Conservation (phyloP, 2,113 vertebrate species). For the Cyrtonyx montezumae region DNA sequence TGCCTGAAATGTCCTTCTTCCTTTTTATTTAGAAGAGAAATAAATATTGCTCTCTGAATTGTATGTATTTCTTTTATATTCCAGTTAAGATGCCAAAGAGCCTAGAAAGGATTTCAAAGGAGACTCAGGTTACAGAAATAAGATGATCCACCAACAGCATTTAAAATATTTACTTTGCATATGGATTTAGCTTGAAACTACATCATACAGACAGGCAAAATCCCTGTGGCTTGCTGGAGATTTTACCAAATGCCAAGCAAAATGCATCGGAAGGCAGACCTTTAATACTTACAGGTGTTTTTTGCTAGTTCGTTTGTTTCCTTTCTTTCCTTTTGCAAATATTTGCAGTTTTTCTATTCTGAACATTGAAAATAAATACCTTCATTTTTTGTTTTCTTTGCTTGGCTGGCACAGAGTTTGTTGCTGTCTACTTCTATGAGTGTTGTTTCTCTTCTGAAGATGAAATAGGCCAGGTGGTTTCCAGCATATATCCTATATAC, state of each 20-base stretch:
- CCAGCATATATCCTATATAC: neutral
- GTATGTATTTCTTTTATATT: neutral
- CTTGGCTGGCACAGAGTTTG: neutral
- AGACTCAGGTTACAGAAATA: neutral
- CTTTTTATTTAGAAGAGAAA: neutral
- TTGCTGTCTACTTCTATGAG: neutral
- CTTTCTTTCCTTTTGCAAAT: too few relatives aligned
- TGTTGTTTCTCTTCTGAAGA: neutral
- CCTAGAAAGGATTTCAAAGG: neutral
- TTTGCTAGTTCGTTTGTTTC: too few relatives aligned
- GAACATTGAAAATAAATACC: too few relatives aligned
- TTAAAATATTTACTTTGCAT: neutral
- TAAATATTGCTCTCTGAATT: neutral
- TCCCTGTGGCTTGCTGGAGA: neutral
- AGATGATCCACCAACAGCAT: neutral
- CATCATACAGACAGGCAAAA: neutral
- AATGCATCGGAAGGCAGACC: neutral
- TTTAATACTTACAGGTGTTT: neutral
- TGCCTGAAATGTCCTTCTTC: neutral
- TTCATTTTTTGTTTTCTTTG: too few relatives aligned
- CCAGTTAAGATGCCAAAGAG: neutral
- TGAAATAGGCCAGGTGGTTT: neutral
- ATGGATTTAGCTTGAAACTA: neutral
- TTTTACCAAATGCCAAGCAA: neutral
- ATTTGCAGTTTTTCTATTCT: too few relatives aligned